Evolutionary conservation across 2,113 vertebrate species (phyloP).

Genomic region (Apistogramma diplotaenia): DNA sequence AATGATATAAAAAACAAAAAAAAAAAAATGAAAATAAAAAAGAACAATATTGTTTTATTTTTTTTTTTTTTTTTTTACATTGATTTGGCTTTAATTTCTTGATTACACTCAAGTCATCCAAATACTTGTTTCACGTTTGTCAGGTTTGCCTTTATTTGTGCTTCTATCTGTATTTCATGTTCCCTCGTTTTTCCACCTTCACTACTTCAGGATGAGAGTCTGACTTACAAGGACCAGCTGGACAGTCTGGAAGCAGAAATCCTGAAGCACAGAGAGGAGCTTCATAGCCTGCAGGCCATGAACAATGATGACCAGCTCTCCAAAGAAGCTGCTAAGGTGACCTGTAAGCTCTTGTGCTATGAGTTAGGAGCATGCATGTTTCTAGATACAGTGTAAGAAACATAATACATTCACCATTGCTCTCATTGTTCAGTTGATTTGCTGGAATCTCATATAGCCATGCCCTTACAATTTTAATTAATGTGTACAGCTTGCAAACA

Average conservation of each 20-base stretch:
- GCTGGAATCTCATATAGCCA: not conserved
- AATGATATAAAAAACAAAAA: too few relatives aligned
- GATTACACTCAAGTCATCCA: not conserved
- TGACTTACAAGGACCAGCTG: slow-evolving; percentile 79
- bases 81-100: not conserved
- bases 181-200: not conserved
- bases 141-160: fast-evolving
- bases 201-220: slow-evolving; percentile 79
- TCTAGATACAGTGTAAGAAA: not conserved
- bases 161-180: not conserved
- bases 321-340: slow-evolving; percentile 81
- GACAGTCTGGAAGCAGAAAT: slow-evolving; percentile 80
- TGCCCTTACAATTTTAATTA: too few relatives aligned
- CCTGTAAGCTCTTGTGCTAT: not conserved
- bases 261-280: slow-evolving; percentile 72
- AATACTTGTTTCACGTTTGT: fast-evolving
- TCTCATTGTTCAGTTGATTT: not conserved
- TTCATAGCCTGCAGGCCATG: slow-evolving; percentile 75
- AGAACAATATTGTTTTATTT: too few relatives aligned
- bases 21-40: too few relatives aligned
- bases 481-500: not conserved
- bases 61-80: not conserved
- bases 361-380: not conserved
- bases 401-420: not conserved
- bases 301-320: slow-evolving; percentile 75